phyloP scores from a whole-genome alignment of 2,113 vertebrate species.

The Gila orcuttii region DNA sequence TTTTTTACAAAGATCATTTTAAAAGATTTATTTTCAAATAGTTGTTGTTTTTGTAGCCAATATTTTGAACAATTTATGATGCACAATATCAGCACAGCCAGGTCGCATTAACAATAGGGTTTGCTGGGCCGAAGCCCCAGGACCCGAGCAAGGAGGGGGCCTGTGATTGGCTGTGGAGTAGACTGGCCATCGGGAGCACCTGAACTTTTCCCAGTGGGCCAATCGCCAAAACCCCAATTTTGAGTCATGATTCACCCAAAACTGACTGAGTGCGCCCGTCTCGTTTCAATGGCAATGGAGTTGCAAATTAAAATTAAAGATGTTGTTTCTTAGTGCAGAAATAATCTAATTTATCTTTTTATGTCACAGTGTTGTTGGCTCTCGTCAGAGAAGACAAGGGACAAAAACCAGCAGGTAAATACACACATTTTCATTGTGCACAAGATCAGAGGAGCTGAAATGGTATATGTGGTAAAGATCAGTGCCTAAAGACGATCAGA shows the following conservation, averaged over 20 bases:
- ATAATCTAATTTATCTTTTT: not conserved
- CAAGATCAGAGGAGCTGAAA: too few species aligned
- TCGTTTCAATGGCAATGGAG: not conserved
- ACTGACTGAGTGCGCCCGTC: not conserved
- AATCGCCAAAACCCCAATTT: too few species aligned
- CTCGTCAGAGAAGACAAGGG: not conserved
- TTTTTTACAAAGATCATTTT: not conserved
- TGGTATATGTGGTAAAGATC: too few species aligned
- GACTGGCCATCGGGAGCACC: too few species aligned
- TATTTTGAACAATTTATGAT: not conserved
- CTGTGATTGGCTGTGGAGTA: not conserved
- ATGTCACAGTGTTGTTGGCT: constrained; percentile 7
- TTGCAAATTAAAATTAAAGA: not conserved
- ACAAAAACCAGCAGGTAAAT: not conserved
- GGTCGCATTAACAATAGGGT: not conserved
- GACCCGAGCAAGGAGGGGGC: not conserved
- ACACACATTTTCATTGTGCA: not conserved
- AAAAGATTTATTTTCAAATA: not conserved
- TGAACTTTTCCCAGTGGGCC: too few species aligned
- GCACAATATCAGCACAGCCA: not conserved
- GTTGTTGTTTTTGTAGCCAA: not conserved
- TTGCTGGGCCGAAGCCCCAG: not conserved
- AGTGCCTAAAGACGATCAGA: not conserved
- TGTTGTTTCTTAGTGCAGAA: not conserved
- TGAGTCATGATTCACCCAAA: not conserved